Evolutionary conservation across 2,888 invertebrate species (phyloP).

Genomic region (Cartodere bifasciata): DNA sequence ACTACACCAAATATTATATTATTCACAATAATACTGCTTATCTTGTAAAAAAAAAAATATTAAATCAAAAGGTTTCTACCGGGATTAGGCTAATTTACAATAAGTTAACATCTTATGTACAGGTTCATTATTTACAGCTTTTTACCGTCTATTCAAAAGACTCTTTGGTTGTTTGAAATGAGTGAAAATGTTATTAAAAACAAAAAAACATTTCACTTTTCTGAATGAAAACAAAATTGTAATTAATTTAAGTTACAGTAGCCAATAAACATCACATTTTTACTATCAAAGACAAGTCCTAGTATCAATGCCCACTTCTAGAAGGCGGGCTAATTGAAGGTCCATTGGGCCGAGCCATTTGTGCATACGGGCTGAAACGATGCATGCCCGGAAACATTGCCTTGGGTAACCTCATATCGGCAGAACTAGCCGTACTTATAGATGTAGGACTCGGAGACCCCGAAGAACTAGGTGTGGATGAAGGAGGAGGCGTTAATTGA

Average conservation of each 20-base stretch:
- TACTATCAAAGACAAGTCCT: not conserved
- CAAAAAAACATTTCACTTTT: not conserved
- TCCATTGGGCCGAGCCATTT: constrained; percentile 19
- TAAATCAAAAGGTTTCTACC: too few species aligned
- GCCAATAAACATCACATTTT: not conserved
- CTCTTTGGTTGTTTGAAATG: too few species aligned
- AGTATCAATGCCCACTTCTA: constrained; percentile 24
- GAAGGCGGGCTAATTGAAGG: constrained; percentile 24
- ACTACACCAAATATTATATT: too few species aligned
- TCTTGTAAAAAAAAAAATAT: constrained; percentile 27
- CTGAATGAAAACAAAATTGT: not conserved
- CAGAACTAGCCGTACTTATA: constrained; percentile 22
- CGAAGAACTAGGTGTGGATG: constrained; percentile 44
- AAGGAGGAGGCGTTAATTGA: constrained; percentile 34
- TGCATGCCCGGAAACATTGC: constrained; percentile 35
- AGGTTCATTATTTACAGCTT: too few species aligned
- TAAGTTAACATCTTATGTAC: too few species aligned
- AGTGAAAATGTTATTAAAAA: not conserved
- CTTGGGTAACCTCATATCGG: constrained; percentile 35
- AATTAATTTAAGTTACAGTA: not conserved
- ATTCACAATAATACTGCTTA: constrained; percentile 27
- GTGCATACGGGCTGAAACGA: constrained; percentile 36
- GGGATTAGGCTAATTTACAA: too few species aligned
- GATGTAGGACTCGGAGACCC: constrained; percentile 45
- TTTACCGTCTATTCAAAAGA: too few species aligned